Conservation (phyloP, 2,113 vertebrate genomes). For the Bettongia penicillata region DNA sequence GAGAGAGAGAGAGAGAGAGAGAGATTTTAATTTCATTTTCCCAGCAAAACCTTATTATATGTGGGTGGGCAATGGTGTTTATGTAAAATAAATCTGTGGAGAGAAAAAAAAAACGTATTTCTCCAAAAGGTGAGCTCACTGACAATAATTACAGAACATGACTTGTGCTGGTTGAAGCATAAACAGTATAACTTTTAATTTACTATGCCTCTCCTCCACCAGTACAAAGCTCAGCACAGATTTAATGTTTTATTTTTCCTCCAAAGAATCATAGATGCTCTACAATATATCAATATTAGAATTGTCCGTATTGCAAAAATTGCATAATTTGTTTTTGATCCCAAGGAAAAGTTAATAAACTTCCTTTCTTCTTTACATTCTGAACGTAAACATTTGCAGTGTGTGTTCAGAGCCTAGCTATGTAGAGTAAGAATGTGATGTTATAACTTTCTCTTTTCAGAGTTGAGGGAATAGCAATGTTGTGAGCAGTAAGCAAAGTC, state of each 20-base stretch:
- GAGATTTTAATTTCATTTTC: slow-evolving; percentile 44
- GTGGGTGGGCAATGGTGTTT: slow-evolving; percentile 73
- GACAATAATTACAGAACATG: slow-evolving; percentile 68
- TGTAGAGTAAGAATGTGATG: neutral
- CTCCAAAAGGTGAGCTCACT: slow-evolving; percentile 48
- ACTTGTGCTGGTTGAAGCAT: slow-evolving; percentile 38
- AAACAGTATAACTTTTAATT: slow-evolving; percentile 61
- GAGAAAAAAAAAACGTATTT: slow-evolving; percentile 64
- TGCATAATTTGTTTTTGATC: slow-evolving; percentile 55
- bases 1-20: neutral
- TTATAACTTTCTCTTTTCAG: neutral
- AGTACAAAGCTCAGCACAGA: slow-evolving; percentile 43
- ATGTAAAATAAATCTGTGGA: slow-evolving; percentile 70
- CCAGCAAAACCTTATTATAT: slow-evolving; percentile 57
- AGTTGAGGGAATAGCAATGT: fast-evolving
- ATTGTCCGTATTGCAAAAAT: neutral
- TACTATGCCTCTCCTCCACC: slow-evolving; percentile 42
- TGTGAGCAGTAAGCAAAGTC: neutral
- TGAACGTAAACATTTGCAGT: fast-evolving
- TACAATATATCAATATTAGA: slow-evolving; percentile 19
- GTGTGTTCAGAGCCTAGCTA: neutral
- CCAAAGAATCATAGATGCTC: slow-evolving; percentile 55
- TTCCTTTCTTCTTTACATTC: slow-evolving; percentile 55
- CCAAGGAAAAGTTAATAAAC: slow-evolving; percentile 42
- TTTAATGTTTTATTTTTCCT: slow-evolving; percentile 36